A percentile compares a stretch with the other conserved stretches of the same genome.
Conservation (phyloP, 2,888 invertebrate genomes). For the Germaria angustata region DNA sequence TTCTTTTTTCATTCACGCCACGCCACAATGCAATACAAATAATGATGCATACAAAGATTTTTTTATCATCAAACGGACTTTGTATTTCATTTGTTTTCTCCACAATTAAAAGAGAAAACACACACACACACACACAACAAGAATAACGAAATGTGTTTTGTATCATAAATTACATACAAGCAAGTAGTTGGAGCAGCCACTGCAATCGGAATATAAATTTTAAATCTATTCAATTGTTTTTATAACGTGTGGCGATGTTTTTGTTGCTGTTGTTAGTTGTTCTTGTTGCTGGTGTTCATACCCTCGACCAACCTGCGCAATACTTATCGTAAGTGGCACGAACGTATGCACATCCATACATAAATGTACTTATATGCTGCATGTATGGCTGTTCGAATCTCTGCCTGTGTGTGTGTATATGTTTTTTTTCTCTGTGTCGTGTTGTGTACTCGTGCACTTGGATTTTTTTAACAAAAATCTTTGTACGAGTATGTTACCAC, state of each 20-base stretch:
- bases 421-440: background rate
- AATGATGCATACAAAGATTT: slow-evolving; percentile 29
- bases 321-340: slow-evolving; percentile 45
- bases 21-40: slow-evolving; percentile 34
- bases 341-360: background rate
- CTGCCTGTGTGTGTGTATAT: background rate
- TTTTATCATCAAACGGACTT: slow-evolving; percentile 41
- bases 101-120: slow-evolving; percentile 18
- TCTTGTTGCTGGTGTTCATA: slow-evolving; percentile 30
- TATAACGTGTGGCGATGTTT: background rate
- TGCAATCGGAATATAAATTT: background rate
- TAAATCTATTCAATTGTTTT: slow-evolving; percentile 30
- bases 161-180: background rate
- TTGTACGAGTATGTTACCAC: slow-evolving; percentile 58
- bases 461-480: slow-evolving; percentile 41
- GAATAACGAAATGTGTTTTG: background rate
- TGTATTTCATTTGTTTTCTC: background rate
- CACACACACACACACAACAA: background rate
- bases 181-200: background rate
- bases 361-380: background rate
- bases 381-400: no score
- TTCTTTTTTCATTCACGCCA: slow-evolving; percentile 15
- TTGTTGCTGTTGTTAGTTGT: slow-evolving; percentile 17
- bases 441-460: slow-evolving; percentile 29
- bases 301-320: slow-evolving; percentile 64